Percentiles rank a stretch among this genome's conserved stretches.
These are phyloP conservation scores for Hemiprocne comata DNA, from an alignment of 2,113 vertebrate genomes.

Conservation along the genomic window DNA sequence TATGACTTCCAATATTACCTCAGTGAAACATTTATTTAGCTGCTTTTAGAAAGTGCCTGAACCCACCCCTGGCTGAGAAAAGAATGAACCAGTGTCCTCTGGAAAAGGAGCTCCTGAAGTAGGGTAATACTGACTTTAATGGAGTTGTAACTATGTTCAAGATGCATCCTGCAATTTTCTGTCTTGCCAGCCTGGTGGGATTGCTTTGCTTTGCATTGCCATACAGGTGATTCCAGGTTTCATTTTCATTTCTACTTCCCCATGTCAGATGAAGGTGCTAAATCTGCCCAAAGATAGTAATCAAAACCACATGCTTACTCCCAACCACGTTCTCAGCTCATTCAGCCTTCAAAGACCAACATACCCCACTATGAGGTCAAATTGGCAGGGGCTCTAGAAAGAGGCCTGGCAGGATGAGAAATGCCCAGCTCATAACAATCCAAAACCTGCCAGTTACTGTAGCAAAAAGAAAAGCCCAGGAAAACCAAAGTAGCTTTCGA, in stretches of 20 bases:
- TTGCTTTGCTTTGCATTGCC: constrained; percentile 16
- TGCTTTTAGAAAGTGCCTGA: constrained; percentile 30
- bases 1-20: constrained; percentile 49
- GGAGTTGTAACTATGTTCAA: not conserved
- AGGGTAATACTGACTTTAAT: not conserved
- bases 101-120: not conserved
- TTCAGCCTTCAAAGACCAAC: not conserved
- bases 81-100: not conserved
- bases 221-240: not conserved
- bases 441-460: not conserved
- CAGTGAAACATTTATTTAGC: constrained; percentile 36
- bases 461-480: not conserved
- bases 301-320: not conserved
- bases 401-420: constrained; percentile 30
- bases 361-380: not conserved
- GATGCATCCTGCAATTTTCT: not conserved
- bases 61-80: not conserved
- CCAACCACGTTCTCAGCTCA: not conserved
- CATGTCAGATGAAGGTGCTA: not conserved
- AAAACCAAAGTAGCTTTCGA: not conserved
- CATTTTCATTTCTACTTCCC: constrained; percentile 22
- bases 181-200: not conserved
- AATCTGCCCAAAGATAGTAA: not conserved
- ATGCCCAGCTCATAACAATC: constrained; percentile 20
- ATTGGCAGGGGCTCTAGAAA: constrained; percentile 38